phyloP scores from a whole-genome alignment of 2,888 invertebrate species.

The Pharmacophagus antenor region DNA sequence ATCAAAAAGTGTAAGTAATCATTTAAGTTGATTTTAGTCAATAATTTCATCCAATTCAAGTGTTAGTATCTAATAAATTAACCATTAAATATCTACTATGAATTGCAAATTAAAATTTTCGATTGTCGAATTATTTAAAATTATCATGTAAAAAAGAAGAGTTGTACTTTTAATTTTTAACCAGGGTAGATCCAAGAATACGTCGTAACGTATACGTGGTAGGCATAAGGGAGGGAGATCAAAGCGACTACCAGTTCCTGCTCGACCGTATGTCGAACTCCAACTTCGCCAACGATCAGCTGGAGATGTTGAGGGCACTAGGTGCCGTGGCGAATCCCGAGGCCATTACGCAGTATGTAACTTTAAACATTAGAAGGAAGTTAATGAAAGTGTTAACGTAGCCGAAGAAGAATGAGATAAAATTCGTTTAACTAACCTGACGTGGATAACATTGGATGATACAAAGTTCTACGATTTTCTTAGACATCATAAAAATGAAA shows the following conservation, averaged over 20 bases:
- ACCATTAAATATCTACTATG: too few relatives aligned
- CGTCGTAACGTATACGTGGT: constrained; percentile 82
- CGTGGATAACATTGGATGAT: too few relatives aligned
- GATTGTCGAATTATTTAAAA: too few relatives aligned
- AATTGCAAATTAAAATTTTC: too few relatives aligned
- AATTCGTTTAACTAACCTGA: too few relatives aligned
- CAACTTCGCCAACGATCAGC: constrained; percentile 71
- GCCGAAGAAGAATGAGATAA: too few relatives aligned
- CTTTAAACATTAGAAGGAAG: neutral
- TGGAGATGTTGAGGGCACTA: constrained; percentile 72
- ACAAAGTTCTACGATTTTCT: too few relatives aligned
- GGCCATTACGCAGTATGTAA: constrained; percentile 55
- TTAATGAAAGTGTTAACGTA: neutral
- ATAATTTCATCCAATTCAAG: too few relatives aligned
- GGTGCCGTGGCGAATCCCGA: constrained; percentile 62
- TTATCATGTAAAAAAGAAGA: neutral
- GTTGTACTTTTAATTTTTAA: neutral
- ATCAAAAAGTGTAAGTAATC: too few relatives aligned
- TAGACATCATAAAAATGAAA: too few relatives aligned
- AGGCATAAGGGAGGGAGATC: constrained; percentile 81
- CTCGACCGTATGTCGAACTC: constrained; percentile 49
- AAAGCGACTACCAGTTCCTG: constrained; percentile 82
- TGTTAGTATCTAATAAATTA: too few relatives aligned
- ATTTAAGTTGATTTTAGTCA: too few relatives aligned
- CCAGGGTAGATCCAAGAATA: constrained; percentile 80